phyloP scores from a whole-genome alignment of 1,140 invertebrate genomes.

The Solenopsis invicta region DNA sequence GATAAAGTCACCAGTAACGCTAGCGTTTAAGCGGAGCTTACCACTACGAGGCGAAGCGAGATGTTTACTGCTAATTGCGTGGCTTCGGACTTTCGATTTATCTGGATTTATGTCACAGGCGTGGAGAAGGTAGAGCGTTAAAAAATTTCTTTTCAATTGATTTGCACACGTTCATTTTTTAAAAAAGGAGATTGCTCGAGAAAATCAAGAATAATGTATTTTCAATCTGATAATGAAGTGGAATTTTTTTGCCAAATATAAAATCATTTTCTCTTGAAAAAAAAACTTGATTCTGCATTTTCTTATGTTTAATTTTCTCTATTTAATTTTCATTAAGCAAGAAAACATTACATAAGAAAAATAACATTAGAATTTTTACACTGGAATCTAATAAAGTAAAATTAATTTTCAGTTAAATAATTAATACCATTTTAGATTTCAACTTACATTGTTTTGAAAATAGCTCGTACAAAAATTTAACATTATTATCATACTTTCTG shows the following conservation, averaged over 20 bases:
- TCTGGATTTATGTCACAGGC: slow-evolving; percentile 50
- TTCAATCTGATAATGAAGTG: neutral
- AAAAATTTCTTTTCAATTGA: slow-evolving; percentile 48
- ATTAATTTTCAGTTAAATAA: neutral
- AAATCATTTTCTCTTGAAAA: slow-evolving; percentile 5
- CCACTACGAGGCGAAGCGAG: slow-evolving; percentile 65
- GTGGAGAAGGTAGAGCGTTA: neutral
- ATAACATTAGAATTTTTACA: neutral
- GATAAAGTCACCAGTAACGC: slow-evolving; percentile 74
- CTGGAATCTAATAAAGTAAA: slow-evolving; percentile 8
- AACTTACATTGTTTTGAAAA: neutral
- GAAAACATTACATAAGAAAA: too few species aligned
- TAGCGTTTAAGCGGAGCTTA: slow-evolving; percentile 73
- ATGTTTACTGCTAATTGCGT: slow-evolving; percentile 77
- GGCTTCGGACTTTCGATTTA: slow-evolving; percentile 69
- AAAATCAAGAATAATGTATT: slow-evolving; percentile 21
- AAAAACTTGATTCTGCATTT: neutral
- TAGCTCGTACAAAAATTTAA: neutral
- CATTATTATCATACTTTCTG: slow-evolving; percentile 1
- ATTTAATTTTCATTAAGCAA: neutral
- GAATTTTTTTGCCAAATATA: neutral
- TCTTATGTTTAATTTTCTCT: neutral
- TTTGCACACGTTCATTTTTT: slow-evolving; percentile 5
- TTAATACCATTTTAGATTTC: slow-evolving; percentile 26
- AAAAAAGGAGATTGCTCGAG: neutral